Evolutionary conservation across 2,113 vertebrate species (phyloP).

Genomic region (Rhea pennata): DNA sequence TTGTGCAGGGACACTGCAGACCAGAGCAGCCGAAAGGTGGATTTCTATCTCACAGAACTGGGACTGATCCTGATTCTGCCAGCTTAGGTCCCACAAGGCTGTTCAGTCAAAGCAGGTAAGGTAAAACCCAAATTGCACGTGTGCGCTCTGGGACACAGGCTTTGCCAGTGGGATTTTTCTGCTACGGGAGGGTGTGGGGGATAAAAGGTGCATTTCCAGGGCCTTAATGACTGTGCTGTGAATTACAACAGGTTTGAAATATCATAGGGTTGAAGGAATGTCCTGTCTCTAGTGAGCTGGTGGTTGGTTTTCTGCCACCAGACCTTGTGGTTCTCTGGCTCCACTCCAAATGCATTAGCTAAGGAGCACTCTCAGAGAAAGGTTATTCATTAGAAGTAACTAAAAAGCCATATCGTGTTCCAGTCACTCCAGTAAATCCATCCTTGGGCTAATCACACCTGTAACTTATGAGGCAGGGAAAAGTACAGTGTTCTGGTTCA

Average conservation of each 20-base stretch:
- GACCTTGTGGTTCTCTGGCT: conserved; percentile 29
- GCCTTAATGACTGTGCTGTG: not conserved
- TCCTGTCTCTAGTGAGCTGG: not conserved
- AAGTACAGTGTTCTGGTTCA: not conserved
- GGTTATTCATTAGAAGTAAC: conserved; percentile 47
- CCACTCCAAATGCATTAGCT: conserved; percentile 2
- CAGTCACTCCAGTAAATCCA: conserved; percentile 27
- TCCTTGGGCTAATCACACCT: not conserved
- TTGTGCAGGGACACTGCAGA: not conserved
- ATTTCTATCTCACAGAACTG: no score
- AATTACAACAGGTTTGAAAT: not conserved
- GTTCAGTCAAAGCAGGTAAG: not conserved
- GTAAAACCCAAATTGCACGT: not conserved
- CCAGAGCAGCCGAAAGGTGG: no score
- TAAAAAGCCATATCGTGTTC: conserved; percentile 26
- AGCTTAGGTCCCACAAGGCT: not conserved
- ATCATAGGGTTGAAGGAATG: conserved; percentile 3
- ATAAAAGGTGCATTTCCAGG: not conserved
- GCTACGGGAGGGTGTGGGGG: not conserved
- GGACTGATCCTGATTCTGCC: no score
- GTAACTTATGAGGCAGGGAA: not conserved
- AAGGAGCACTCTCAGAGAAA: conserved; percentile 10
- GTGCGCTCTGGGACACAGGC: no score
- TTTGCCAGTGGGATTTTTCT: not conserved
- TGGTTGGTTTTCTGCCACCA: conserved; percentile 14